phyloP scores from a whole-genome alignment of 2,113 vertebrate genomes.

The Octodon degus region DNA sequence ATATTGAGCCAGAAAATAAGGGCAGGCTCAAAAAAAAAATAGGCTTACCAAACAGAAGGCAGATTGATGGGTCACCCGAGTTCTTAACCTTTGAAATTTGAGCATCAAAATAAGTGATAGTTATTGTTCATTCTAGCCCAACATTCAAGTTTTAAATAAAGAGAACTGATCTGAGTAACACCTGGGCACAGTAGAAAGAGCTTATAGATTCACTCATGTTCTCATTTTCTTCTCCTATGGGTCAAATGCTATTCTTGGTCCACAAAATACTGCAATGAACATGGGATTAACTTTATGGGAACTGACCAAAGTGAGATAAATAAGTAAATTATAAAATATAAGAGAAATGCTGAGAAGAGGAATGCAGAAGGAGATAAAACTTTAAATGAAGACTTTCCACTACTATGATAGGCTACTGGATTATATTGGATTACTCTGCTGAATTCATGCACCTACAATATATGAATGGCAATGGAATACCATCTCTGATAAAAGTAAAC shows the following conservation, averaged over 20 bases:
- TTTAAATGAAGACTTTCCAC: background rate
- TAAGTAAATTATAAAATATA: background rate
- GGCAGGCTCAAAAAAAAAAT: background rate
- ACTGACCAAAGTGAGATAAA: background rate
- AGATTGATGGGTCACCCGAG: background rate
- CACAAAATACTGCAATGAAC: background rate
- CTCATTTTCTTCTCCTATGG: background rate
- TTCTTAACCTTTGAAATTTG: background rate
- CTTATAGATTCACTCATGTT: background rate
- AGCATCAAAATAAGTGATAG: constrained; percentile 57
- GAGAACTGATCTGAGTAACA: background rate
- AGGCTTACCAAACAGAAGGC: background rate
- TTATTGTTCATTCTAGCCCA: background rate
- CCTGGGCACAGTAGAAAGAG: background rate
- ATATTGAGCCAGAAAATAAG: background rate
- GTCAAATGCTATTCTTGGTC: background rate
- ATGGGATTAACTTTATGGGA: background rate
- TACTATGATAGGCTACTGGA: too few species aligned
- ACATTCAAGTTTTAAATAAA: constrained; percentile 10
- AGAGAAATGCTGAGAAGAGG: background rate
- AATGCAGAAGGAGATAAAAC: background rate
- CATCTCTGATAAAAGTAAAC: too few species aligned
- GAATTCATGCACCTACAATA: too few species aligned
- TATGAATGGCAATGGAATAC: too few species aligned
- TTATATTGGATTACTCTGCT: too few species aligned